A percentile compares a stretch with the other conserved stretches of the same genome.
These are phyloP conservation scores for Holothuria scabra DNA, from an alignment of 53 echinoderm and acorn worm species.

Conservation along the genomic window DNA sequence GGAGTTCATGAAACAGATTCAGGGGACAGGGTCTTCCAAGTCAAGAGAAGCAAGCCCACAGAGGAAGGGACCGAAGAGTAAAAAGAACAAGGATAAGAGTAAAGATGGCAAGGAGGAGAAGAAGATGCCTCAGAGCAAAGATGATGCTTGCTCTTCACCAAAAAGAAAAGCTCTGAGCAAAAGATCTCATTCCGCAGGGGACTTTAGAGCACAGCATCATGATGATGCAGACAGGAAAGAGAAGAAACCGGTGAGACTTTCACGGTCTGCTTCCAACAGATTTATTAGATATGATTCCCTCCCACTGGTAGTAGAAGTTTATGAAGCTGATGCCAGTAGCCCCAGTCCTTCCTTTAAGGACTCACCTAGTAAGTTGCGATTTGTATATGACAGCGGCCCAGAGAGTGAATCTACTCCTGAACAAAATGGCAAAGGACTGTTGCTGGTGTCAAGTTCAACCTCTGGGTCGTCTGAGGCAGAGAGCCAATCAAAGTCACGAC, in stretches of 20 bases:
- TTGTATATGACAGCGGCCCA: constrained; percentile 69
- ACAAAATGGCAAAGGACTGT: constrained; percentile 45
- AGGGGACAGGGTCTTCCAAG: constrained; percentile 10
- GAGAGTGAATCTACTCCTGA: constrained; percentile 65
- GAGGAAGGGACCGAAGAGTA: constrained; percentile 10
- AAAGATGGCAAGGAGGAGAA: not conserved
- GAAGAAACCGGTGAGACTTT: constrained; percentile 58
- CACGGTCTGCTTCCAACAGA: constrained; percentile 78
- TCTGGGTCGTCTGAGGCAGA: constrained; percentile 64
- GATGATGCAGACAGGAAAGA: constrained; percentile 53
- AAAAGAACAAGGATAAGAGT: constrained; percentile 30
- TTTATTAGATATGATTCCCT: constrained; percentile 95
- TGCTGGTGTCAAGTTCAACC: not conserved
- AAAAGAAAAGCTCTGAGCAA: constrained; percentile 18
- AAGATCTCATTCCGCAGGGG: constrained; percentile 35
- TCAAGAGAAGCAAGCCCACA: constrained; percentile 1
- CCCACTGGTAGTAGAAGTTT: constrained; percentile 95
- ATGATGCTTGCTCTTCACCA: constrained; percentile 29
- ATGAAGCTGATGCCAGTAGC: constrained; percentile 85
- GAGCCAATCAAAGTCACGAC: constrained; percentile 66
- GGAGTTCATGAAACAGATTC: constrained; percentile 46
- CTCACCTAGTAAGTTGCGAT: constrained; percentile 47
- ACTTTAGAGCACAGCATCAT: constrained; percentile 12
- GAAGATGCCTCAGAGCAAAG: constrained; percentile 13
- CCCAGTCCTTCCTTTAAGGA: constrained; percentile 70